phyloP scores from a whole-genome alignment of 1,140 invertebrate species.

The Penaeus chinensis region DNA sequence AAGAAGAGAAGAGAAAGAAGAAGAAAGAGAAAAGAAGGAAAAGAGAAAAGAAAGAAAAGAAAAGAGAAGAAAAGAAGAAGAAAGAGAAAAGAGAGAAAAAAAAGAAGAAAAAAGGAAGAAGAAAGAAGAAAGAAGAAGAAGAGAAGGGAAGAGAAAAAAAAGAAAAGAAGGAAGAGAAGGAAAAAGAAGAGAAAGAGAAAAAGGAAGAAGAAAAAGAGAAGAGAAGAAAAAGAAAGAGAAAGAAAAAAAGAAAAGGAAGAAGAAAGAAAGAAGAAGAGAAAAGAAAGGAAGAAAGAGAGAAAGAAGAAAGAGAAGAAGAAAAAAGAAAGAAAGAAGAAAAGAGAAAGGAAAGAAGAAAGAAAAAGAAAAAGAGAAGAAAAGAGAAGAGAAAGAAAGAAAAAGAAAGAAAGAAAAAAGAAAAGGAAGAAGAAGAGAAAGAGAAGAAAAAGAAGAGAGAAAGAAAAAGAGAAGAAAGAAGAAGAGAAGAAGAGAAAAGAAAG shows the following conservation, averaged over 20 bases:
- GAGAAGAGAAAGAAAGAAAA: not conserved
- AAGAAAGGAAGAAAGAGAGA: too few species aligned
- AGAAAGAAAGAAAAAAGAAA: not conserved
- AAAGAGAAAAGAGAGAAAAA: not conserved
- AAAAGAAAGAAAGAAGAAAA: not conserved
- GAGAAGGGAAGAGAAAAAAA: not conserved
- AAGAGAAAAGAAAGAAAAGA: conserved; percentile 32
- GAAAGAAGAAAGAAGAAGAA: not conserved
- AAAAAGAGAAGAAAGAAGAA: not conserved
- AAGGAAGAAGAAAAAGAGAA: not conserved
- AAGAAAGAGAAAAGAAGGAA: conserved; percentile 11
- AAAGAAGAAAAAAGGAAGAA: not conserved
- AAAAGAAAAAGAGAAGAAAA: too few species aligned
- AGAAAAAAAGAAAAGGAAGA: not conserved
- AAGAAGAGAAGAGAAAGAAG: not conserved
- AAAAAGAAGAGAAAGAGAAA: not conserved
- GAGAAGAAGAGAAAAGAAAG: too few species aligned
- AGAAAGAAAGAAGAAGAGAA: not conserved
- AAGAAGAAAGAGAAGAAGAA: not conserved
- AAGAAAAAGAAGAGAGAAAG: not conserved
- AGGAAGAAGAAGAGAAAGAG: conserved; percentile 15
- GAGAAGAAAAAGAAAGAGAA: not conserved
- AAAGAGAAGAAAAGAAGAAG: not conserved
- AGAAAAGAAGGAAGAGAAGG: not conserved
- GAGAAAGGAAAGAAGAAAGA: too few species aligned